A percentile compares a stretch with the other conserved stretches of the same genome.
These are phyloP conservation scores for Heliconius ismenius DNA, from an alignment of 2,888 invertebrate genomes.

Conservation along the genomic window DNA sequence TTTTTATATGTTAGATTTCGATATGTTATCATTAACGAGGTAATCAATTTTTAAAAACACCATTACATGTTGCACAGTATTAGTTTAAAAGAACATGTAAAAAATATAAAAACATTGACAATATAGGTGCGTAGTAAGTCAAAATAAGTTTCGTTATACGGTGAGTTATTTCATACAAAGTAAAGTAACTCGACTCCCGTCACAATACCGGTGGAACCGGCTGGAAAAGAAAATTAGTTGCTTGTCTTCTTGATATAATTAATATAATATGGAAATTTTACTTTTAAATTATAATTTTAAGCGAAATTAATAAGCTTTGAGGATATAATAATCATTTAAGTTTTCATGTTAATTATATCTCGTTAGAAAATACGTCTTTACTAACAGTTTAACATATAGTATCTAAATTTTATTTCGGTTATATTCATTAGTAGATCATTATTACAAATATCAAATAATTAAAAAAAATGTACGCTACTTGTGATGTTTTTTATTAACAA, in stretches of 20 bases:
- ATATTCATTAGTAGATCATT: neutral
- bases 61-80: neutral
- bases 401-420: neutral
- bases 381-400: neutral
- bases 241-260: slow-evolving; percentile 38
- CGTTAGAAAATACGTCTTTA: neutral
- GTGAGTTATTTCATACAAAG: slow-evolving; percentile 31
- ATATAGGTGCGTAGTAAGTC: slow-evolving; percentile 8
- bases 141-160: slow-evolving; percentile 32
- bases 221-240: slow-evolving; percentile 42
- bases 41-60: neutral
- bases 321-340: neutral
- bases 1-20: neutral
- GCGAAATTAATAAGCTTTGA: slow-evolving; percentile 5
- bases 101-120: slow-evolving; percentile 2
- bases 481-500: neutral
- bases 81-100: neutral
- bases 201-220: slow-evolving; percentile 47
- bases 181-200: slow-evolving; percentile 41
- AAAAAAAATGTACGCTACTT: neutral
- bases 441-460: neutral
- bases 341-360: neutral
- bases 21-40: neutral
- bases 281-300: slow-evolving; percentile 15
- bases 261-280: slow-evolving; percentile 40